These are phyloP conservation scores for Drosophila serrata DNA, from an alignment of 1,140 invertebrate genomes.

Conservation along the genomic window DNA sequence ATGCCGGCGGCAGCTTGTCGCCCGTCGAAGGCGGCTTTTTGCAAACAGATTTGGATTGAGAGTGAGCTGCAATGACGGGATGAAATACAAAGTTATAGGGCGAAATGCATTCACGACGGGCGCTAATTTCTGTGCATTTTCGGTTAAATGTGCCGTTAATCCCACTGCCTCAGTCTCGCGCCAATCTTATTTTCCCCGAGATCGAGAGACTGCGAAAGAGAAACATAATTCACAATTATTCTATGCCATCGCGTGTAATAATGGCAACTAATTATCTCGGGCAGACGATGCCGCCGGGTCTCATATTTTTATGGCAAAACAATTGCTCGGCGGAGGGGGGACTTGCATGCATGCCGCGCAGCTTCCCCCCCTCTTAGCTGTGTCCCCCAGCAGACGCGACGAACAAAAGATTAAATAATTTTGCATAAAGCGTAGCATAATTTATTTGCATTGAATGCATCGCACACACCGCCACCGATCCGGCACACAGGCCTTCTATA, in stretches of 20 bases:
- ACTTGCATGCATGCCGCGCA: conserved; percentile 4
- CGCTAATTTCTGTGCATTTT: conserved; percentile 78
- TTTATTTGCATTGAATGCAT: conserved; percentile 84
- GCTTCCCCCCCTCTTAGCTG: neutral
- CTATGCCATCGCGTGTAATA: conserved; percentile 61
- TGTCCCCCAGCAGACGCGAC: conserved; percentile 60
- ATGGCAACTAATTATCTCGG: conserved; percentile 80
- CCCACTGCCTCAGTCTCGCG: conserved; percentile 32
- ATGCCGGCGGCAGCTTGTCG: conserved; percentile 37
- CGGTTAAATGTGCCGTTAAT: conserved; percentile 74
- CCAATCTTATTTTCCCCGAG: neutral
- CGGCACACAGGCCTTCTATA: conserved; percentile 48
- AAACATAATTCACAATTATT: conserved; percentile 69
- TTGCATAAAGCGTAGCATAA: conserved; percentile 84
- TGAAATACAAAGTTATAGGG: conserved; percentile 23
- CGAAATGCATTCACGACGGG: conserved; percentile 32
- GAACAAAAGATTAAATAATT: conserved; percentile 85
- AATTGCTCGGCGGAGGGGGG: conserved; percentile 47
- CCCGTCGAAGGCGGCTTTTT: conserved; percentile 56
- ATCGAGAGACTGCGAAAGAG: neutral
- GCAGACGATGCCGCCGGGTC: conserved; percentile 70
- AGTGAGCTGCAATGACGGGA: conserved; percentile 66
- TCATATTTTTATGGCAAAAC: conserved; percentile 81
- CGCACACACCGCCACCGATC: conserved; percentile 78
- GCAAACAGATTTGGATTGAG: conserved; percentile 80